These are phyloP conservation scores for Paralichthys olivaceus DNA, from an alignment of 2,113 vertebrate species.

Conservation along the genomic window DNA sequence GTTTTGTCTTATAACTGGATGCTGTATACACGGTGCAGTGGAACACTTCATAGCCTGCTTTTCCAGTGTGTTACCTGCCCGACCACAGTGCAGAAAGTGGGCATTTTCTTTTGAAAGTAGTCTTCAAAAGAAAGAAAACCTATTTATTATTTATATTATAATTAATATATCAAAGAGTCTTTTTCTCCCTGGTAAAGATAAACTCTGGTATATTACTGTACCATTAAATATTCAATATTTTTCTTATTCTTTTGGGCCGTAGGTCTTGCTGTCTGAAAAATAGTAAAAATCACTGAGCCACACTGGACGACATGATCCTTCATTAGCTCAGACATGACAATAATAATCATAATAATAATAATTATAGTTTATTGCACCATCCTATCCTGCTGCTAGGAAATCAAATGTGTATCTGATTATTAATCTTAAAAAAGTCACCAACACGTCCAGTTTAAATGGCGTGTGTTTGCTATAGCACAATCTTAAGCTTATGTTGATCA, in stretches of 20 bases:
- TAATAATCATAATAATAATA: no score
- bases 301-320: neutral
- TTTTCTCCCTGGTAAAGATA: neutral
- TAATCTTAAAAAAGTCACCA: no score
- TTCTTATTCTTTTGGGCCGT: neutral
- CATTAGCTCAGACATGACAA: neutral
- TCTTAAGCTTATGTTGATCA: no score
- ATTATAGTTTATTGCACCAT: no score
- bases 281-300: neutral
- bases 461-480: neutral
- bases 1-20: conserved; percentile 22
- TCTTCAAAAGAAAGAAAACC: no score
- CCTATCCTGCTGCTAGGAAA: no score
- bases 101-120: neutral
- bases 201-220: neutral
- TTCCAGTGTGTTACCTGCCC: conserved; percentile 36
- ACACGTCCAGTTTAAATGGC: neutral
- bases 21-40: conserved; percentile 5
- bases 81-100: neutral
- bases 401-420: no score
- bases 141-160: neutral
- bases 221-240: neutral
- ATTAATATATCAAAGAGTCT: neutral
- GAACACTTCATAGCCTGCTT: conserved; percentile 33
- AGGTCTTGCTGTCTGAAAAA: neutral